Percentiles rank a stretch among this genome's conserved stretches.
phyloP scores from a whole-genome alignment of 2,113 vertebrate species.

The Mirounga angustirostris region DNA sequence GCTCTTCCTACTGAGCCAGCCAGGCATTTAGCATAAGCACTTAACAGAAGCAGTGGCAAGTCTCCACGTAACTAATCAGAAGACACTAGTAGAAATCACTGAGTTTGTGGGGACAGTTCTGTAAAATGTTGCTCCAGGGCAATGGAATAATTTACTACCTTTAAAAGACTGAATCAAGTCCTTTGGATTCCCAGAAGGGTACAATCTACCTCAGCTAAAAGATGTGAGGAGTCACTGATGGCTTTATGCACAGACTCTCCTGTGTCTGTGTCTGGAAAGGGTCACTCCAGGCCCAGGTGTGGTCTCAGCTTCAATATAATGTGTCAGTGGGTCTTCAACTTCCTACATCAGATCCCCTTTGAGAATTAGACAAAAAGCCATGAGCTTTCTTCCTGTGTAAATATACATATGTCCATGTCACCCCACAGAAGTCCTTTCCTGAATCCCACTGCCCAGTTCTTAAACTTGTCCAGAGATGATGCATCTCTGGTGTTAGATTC shows the following conservation, averaged over 20 bases:
- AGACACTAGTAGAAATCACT: background rate
- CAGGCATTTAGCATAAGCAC: background rate
- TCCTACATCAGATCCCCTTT: background rate
- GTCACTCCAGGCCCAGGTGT: background rate
- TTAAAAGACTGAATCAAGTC: background rate
- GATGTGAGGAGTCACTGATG: background rate
- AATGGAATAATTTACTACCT: slow-evolving; percentile 46
- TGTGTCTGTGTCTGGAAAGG: background rate
- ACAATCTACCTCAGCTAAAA: background rate
- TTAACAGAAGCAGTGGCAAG: background rate
- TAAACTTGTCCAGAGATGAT: slow-evolving; percentile 9
- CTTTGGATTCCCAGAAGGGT: background rate
- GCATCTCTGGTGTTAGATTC: slow-evolving; percentile 20
- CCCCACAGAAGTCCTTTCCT: background rate
- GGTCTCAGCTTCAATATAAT: background rate
- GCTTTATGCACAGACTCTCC: background rate
- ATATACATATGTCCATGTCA: background rate
- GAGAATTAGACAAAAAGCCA: background rate
- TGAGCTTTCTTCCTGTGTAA: background rate
- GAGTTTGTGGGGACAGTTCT: background rate
- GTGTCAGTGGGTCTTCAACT: background rate
- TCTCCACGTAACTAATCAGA: background rate
- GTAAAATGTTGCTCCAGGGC: background rate
- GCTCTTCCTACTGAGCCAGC: background rate
- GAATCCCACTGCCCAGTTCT: background rate